phyloP scores from a whole-genome alignment of 2,888 invertebrate species.

The Ctenicera cuprea region DNA sequence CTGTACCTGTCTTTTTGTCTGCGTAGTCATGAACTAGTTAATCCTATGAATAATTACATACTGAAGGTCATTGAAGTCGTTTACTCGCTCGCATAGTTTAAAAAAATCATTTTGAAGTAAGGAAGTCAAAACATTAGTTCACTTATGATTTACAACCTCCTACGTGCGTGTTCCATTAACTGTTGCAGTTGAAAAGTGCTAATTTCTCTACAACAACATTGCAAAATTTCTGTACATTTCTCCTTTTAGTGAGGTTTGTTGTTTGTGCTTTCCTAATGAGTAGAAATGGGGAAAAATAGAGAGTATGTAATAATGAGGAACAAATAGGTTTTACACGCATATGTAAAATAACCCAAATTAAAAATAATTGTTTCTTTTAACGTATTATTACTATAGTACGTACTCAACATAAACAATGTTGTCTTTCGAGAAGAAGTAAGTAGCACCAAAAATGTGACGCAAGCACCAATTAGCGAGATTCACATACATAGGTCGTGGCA shows the following conservation, averaged over 20 bases:
- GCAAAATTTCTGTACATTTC: too few species aligned
- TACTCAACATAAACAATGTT: neutral
- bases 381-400: neutral
- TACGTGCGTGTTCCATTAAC: too few species aligned
- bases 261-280: too few species aligned
- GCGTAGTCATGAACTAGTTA: conserved; percentile 13
- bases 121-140: too few species aligned
- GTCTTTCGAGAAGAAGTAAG: neutral
- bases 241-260: too few species aligned
- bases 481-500: neutral
- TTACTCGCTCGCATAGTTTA: neutral
- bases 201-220: too few species aligned
- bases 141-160: too few species aligned
- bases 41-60: conserved; percentile 10
- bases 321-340: neutral
- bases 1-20: conserved; percentile 7
- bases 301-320: neutral
- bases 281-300: neutral
- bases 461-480: conserved; percentile 9
- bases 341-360: neutral
- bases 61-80: neutral
- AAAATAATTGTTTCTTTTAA: neutral
- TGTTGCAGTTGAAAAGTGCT: too few species aligned
- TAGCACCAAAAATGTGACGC: conserved; percentile 1
- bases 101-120: too few species aligned